Evolutionary conservation across 2,113 vertebrate genomes (phyloP).

Genomic region (Lepisosteus osseus): DNA sequence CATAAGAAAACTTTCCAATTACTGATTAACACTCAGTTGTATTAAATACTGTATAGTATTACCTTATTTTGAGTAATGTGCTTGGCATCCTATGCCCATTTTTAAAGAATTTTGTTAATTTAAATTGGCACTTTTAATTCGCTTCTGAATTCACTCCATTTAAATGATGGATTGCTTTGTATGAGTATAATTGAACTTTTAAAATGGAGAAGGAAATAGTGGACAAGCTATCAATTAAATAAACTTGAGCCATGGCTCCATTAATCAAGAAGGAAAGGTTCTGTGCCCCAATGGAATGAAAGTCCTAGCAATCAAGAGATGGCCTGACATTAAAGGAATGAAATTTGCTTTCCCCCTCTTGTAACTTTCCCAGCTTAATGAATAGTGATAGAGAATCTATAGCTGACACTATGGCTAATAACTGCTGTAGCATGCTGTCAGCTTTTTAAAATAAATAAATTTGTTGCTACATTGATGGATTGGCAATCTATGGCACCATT

Average conservation of each 20-base stretch:
- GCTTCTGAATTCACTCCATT: slow-evolving; percentile 60
- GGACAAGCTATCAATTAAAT: slow-evolving; percentile 65
- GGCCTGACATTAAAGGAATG: slow-evolving; percentile 21
- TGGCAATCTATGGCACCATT: slow-evolving; percentile 9
- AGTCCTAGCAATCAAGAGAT: slow-evolving; percentile 26
- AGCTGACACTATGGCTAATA: slow-evolving; percentile 23
- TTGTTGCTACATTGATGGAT: slow-evolving; percentile 15
- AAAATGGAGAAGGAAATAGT: slow-evolving; percentile 62
- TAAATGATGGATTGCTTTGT: slow-evolving; percentile 67
- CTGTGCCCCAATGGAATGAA: slow-evolving; percentile 23
- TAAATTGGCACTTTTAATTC: slow-evolving; percentile 74
- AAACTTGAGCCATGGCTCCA: slow-evolving; percentile 56
- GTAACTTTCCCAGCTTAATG: slow-evolving; percentile 20
- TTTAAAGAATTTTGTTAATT: slow-evolving; percentile 53
- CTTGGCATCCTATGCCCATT: slow-evolving; percentile 18
- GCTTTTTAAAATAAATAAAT: slow-evolving; percentile 24
- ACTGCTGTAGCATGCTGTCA: slow-evolving; percentile 8
- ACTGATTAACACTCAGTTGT: slow-evolving; percentile 6
- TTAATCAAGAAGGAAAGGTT: slow-evolving; percentile 53
- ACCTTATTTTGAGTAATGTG: slow-evolving; percentile 33
- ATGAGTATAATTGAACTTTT: slow-evolving; percentile 71
- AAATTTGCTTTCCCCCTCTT: slow-evolving; percentile 17
- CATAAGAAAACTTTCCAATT: slow-evolving; percentile 15
- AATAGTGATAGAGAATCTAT: slow-evolving; percentile 25
- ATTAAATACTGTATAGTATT: slow-evolving; percentile 11